Percentiles rank a stretch among this genome's conserved stretches.
These are phyloP conservation scores for Lepidurus arcticus DNA, from an alignment of 1,140 invertebrate species.

Conservation along the genomic window DNA sequence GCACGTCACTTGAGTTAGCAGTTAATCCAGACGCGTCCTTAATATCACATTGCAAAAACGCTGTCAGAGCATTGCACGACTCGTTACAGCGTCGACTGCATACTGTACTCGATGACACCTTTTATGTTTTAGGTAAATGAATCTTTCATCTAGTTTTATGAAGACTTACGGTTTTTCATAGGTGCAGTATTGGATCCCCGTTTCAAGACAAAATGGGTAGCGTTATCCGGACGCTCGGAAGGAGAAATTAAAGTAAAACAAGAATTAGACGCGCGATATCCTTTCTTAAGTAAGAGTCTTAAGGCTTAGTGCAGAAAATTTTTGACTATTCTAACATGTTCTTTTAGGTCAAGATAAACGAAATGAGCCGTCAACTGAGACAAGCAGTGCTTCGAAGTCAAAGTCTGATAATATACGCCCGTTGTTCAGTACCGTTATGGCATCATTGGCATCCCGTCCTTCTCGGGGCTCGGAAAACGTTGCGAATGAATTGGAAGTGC, in stretches of 20 bases:
- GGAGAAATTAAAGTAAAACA: background rate
- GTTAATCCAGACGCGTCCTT: background rate
- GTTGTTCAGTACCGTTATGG: background rate
- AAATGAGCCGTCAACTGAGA: background rate
- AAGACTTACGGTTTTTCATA: background rate
- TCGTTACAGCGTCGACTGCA: background rate
- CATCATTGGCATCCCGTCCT: background rate
- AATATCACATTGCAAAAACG: background rate
- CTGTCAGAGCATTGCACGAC: background rate
- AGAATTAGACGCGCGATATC: background rate
- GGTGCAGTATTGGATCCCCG: conserved; percentile 26
- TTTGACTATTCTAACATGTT: background rate
- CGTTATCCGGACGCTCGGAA: background rate
- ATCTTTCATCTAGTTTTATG: background rate
- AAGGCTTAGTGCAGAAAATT: background rate
- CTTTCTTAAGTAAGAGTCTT: background rate
- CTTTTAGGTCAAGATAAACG: background rate
- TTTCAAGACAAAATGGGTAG: background rate
- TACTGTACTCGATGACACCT: background rate
- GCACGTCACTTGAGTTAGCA: no score
- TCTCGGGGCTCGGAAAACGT: background rate
- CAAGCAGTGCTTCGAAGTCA: background rate
- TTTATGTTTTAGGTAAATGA: background rate
- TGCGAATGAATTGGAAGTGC: background rate
- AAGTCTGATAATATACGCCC: background rate